phyloP scores from a whole-genome alignment of 1,140 invertebrate species.

The Brachionus angularis region DNA sequence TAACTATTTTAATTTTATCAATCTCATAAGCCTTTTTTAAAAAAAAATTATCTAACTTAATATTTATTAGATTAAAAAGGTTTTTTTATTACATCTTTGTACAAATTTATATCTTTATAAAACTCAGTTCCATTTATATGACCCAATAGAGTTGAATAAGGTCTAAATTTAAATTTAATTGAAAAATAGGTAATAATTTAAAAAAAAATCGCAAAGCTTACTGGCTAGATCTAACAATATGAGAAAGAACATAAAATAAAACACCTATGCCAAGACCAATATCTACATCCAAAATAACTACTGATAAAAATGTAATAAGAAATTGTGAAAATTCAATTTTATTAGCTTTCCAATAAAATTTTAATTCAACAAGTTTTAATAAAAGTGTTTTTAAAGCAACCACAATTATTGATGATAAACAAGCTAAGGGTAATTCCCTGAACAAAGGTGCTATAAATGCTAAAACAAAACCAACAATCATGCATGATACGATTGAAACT shows the following conservation, averaged over 20 bases:
- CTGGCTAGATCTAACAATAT: conserved; percentile 55
- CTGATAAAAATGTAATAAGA: conserved; percentile 43
- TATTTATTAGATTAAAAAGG: not conserved
- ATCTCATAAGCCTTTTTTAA: conserved; percentile 18
- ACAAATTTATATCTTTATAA: conserved; percentile 39
- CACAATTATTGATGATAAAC: conserved; percentile 59
- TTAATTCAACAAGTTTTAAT: conserved; percentile 55
- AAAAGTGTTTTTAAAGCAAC: conserved; percentile 59
- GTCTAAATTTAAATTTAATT: conserved; percentile 18
- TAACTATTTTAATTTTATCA: conserved; percentile 8
- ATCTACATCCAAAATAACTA: conserved; percentile 45
- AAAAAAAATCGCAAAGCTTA: conserved; percentile 49
- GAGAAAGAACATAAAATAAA: conserved; percentile 40
- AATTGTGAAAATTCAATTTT: conserved; percentile 49
- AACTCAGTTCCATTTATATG: conserved; percentile 43
- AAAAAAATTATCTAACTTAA: not conserved
- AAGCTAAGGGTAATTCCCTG: conserved; percentile 50
- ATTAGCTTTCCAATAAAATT: conserved; percentile 52
- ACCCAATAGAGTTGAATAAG: conserved; percentile 39
- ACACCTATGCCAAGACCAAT: conserved; percentile 48
- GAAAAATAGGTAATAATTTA: not conserved
- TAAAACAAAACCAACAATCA: conserved; percentile 60
- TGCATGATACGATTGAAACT: conserved; percentile 1
- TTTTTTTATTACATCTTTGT: conserved; percentile 13
- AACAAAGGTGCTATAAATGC: conserved; percentile 59